Percentiles rank a stretch among this genome's conserved stretches.
Conservation (phyloP, 2,797 vertebrate species). For the Champsocephalus gunnari region DNA sequence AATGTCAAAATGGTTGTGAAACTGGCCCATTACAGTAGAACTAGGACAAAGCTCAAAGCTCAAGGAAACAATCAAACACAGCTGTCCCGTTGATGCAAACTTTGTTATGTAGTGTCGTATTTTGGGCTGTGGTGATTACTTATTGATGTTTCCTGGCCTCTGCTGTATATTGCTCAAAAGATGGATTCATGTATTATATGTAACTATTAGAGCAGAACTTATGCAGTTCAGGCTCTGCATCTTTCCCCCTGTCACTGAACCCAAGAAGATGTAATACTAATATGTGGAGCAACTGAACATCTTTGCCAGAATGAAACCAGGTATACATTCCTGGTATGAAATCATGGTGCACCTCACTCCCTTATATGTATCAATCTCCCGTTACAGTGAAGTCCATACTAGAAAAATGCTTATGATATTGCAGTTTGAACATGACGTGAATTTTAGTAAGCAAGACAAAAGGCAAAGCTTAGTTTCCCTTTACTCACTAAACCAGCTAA, state of each 20-base stretch:
- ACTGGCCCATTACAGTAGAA: conserved; percentile 18
- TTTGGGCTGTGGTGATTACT: conserved; percentile 59
- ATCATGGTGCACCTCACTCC: no score
- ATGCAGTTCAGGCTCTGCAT: conserved; percentile 31
- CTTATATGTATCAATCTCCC: neutral
- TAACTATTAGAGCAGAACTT: conserved; percentile 68
- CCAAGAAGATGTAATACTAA: neutral
- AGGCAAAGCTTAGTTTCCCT: neutral
- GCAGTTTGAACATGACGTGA: neutral
- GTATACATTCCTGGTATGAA: neutral
- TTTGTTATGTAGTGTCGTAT: conserved; percentile 25
- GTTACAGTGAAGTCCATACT: neutral
- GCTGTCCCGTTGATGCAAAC: conserved; percentile 34
- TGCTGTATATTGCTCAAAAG: conserved; percentile 63
- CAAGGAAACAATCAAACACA: conserved; percentile 39
- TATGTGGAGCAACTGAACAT: conserved; percentile 6
- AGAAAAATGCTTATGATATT: neutral
- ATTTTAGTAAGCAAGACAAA: neutral
- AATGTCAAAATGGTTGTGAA: no score
- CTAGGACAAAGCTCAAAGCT: conserved; percentile 45
- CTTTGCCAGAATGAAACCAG: neutral
- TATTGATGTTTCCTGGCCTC: conserved; percentile 67
- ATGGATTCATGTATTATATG: conserved; percentile 29
- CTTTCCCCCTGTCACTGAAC: neutral
- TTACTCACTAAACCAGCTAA: no score